Percentiles rank a stretch among this genome's conserved stretches.
These are phyloP conservation scores for Onychomys leucogaster DNA, from an alignment of 2,797 vertebrate species.

Conservation along the genomic window DNA sequence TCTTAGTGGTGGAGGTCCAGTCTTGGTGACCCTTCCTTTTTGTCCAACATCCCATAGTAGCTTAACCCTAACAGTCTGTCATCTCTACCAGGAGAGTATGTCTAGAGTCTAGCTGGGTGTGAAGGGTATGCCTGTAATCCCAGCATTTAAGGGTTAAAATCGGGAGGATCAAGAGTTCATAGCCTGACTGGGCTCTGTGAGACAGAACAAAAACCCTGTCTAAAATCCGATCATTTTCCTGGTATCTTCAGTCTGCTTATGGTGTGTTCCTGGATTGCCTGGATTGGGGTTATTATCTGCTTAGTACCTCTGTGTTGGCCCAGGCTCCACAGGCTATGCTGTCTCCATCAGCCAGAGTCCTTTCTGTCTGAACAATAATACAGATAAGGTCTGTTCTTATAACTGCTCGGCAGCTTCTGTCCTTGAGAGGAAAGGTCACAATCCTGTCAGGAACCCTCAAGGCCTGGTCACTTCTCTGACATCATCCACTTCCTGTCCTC, in stretches of 20 bases:
- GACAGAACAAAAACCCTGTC: not conserved
- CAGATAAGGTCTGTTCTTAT: not conserved
- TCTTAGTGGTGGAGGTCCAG: slow-evolving; percentile 17
- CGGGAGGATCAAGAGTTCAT: not conserved
- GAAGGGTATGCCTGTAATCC: not conserved
- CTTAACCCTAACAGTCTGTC: not conserved
- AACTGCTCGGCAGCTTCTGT: not conserved
- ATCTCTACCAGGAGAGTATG: not conserved
- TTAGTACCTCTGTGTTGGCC: not conserved
- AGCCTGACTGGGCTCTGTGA: not conserved
- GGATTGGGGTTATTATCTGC: not conserved
- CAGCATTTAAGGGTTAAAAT: not conserved
- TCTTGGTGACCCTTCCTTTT: not conserved
- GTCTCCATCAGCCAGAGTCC: not conserved
- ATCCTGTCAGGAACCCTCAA: not conserved
- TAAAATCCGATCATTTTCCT: not conserved
- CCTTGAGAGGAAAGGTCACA: slow-evolving; percentile 1
- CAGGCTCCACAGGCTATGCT: not conserved
- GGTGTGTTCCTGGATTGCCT: not conserved
- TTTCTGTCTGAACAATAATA: not conserved
- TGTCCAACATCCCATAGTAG: not conserved
- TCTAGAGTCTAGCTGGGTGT: not conserved
- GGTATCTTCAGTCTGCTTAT: not conserved
- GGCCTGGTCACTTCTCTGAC: not conserved
- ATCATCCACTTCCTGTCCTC: not conserved